A percentile compares a stretch with the other conserved stretches of the same genome.
These are phyloP conservation scores for Halictus rubicundus DNA, from an alignment of 1,140 invertebrate species.

Conservation along the genomic window DNA sequence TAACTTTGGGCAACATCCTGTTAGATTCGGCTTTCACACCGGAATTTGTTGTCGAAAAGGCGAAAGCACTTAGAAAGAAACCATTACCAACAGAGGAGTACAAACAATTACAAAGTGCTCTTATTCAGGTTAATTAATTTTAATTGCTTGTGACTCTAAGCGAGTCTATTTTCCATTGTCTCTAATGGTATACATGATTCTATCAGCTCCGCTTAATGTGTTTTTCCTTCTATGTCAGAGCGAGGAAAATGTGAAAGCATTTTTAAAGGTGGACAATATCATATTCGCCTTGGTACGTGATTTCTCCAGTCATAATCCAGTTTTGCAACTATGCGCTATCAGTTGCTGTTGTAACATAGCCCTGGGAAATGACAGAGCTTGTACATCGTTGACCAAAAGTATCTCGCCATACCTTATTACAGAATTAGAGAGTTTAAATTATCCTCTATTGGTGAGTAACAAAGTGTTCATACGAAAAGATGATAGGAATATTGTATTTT, in stretches of 20 bases:
- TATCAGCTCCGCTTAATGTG: too few relatives aligned
- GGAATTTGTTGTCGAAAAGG: slow-evolving; percentile 59
- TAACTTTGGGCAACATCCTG: slow-evolving; percentile 60
- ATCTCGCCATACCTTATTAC: slow-evolving; percentile 72
- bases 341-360: slow-evolving; percentile 79
- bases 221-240: slow-evolving; percentile 61
- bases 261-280: slow-evolving; percentile 70
- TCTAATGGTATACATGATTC: too few relatives aligned
- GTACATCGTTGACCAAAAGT: slow-evolving; percentile 69
- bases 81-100: slow-evolving; percentile 67
- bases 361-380: slow-evolving; percentile 75
- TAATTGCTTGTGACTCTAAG: too few relatives aligned
- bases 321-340: slow-evolving; percentile 70
- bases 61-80: slow-evolving; percentile 68
- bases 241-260: slow-evolving; percentile 72
- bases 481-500: neutral
- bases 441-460: slow-evolving; percentile 70
- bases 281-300: slow-evolving; percentile 71
- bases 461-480: neutral
- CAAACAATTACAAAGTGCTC: slow-evolving; percentile 68
- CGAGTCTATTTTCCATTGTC: too few relatives aligned
- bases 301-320: slow-evolving; percentile 71
- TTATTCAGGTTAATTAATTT: slow-evolving; percentile 70
- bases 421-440: slow-evolving; percentile 72
- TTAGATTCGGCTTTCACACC: slow-evolving; percentile 36